Evolutionary conservation across 2,113 vertebrate species (phyloP).

Genomic region (Phasianus colchicus): DNA sequence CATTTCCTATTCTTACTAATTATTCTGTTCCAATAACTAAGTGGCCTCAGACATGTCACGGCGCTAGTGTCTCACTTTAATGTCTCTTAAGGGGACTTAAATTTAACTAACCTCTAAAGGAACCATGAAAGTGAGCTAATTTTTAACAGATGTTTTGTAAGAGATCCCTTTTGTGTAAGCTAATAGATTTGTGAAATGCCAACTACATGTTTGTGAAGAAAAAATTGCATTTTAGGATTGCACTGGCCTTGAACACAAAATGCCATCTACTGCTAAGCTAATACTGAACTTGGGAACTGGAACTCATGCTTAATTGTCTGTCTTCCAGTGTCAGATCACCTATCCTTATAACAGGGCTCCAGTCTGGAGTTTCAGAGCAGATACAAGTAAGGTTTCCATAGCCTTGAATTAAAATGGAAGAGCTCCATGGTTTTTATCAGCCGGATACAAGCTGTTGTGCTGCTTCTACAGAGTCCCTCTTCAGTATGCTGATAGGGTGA

Average conservation of each 20-base stretch:
- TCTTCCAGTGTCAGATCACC: neutral
- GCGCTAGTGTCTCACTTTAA: neutral
- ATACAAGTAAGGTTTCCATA: neutral
- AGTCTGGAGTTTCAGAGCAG: neutral
- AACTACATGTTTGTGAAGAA: neutral
- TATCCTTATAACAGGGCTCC: neutral
- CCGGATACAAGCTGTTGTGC: neutral
- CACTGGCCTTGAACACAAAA: neutral
- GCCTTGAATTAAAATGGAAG: neutral
- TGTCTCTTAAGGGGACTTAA: conserved; percentile 30
- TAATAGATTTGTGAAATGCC: neutral
- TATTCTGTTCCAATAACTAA: neutral
- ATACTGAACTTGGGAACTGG: neutral
- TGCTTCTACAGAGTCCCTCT: neutral
- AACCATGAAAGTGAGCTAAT: conserved; percentile 12
- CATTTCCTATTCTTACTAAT: neutral
- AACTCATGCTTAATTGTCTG: neutral
- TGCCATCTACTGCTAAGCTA: neutral
- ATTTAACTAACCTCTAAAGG: conserved; percentile 17
- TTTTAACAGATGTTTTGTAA: conserved; percentile 27
- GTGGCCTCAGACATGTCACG: neutral
- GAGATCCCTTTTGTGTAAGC: neutral
- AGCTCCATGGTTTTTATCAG: neutral
- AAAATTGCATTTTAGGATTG: neutral
- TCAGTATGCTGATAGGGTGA: neutral